phyloP scores from a whole-genome alignment of 2,113 vertebrate genomes.

The Balaeniceps rex region DNA sequence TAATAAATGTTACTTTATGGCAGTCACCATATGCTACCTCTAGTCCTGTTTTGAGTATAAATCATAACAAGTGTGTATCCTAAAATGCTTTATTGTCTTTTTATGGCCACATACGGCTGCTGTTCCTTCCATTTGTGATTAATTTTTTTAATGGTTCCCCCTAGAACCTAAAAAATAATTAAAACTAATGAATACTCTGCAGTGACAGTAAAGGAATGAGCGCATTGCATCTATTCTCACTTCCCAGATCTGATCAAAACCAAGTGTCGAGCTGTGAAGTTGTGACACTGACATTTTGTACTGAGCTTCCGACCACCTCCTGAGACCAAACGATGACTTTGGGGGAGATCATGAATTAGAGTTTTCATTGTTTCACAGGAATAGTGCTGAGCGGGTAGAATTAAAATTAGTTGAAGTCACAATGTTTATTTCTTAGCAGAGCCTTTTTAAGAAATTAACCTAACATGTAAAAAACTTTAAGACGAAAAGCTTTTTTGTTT shows the following conservation, averaged over 20 bases:
- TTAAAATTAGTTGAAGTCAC: background rate
- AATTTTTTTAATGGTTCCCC: slow-evolving; percentile 64
- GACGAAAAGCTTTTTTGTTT: background rate
- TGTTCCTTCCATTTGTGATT: slow-evolving; percentile 50
- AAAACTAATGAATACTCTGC: slow-evolving; percentile 63
- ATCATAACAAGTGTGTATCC: slow-evolving; percentile 51
- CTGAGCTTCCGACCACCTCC: slow-evolving; percentile 36
- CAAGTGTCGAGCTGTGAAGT: background rate
- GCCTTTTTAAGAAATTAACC: background rate
- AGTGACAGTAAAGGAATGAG: background rate
- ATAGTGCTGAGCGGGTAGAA: background rate
- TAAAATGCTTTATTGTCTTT: slow-evolving; percentile 53
- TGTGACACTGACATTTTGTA: background rate
- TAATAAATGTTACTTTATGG: slow-evolving; percentile 14
- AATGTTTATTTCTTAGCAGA: background rate
- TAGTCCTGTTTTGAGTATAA: slow-evolving; percentile 44
- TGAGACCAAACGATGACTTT: slow-evolving; percentile 21
- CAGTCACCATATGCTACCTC: slow-evolving; percentile 39
- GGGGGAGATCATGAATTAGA: slow-evolving; percentile 19
- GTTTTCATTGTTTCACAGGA: background rate
- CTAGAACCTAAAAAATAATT: slow-evolving; percentile 71
- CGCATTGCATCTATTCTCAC: slow-evolving; percentile 11
- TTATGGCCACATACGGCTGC: slow-evolving; percentile 41
- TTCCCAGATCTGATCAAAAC: slow-evolving; percentile 39
- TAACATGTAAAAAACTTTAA: background rate